phyloP scores from a whole-genome alignment of 1,140 invertebrate species.

The Drosophila tristis region DNA sequence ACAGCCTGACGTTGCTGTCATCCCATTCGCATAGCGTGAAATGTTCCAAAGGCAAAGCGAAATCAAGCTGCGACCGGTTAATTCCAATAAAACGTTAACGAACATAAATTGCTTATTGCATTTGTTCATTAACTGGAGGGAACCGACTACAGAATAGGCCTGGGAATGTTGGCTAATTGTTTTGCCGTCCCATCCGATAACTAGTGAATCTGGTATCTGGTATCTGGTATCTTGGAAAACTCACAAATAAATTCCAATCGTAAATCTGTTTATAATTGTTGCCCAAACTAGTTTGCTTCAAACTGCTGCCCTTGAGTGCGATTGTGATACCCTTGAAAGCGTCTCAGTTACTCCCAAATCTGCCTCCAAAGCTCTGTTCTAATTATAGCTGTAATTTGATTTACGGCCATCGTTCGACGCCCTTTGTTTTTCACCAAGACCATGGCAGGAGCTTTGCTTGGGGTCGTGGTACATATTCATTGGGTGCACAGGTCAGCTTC shows the following conservation, averaged over 20 bases:
- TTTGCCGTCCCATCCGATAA: neutral
- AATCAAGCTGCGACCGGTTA: constrained; percentile 37
- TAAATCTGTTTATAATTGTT: constrained; percentile 21
- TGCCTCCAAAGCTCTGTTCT: neutral
- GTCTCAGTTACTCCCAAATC: too few species aligned
- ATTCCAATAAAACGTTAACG: constrained; percentile 37
- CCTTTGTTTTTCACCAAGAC: neutral
- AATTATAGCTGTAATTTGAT: constrained; percentile 20
- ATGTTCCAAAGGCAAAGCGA: constrained; percentile 18
- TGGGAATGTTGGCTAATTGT: constrained; percentile 7
- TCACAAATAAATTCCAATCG: neutral
- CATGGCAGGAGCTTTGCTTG: neutral
- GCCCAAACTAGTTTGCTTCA: neutral
- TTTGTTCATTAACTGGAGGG: constrained; percentile 39
- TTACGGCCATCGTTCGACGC: constrained; percentile 16
- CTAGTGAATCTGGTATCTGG: neutral
- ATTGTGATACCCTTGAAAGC: constrained; percentile 1
- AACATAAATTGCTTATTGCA: constrained; percentile 45
- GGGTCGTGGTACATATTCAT: constrained; percentile 4
- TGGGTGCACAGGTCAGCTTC: constrained; percentile 4
- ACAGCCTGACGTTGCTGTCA: constrained; percentile 11
- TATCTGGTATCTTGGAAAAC: neutral
- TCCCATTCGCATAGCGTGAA: constrained; percentile 22
- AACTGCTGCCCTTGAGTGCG: constrained; percentile 5
- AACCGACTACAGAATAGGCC: constrained; percentile 12